Conservation (phyloP, 2,113 vertebrate genomes). For the Gymnocephalus cernua region DNA sequence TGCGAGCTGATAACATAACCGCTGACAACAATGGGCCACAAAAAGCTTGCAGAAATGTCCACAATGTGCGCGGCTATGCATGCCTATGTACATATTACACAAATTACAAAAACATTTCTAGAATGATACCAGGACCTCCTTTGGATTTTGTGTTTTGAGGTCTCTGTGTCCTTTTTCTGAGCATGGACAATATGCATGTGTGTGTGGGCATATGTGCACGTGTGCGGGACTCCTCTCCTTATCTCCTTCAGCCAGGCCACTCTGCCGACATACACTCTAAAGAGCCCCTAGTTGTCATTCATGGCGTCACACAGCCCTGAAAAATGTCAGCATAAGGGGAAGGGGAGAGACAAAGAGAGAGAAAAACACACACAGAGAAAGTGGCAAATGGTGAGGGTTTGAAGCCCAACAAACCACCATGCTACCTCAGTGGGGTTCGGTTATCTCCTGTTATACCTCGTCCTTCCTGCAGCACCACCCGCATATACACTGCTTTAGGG, state of each 20-base stretch:
- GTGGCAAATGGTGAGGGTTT: constrained; percentile 41
- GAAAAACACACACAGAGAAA: constrained; percentile 47
- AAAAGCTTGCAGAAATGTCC: background rate
- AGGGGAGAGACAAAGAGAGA: constrained; percentile 52
- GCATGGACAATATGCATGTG: constrained; percentile 53
- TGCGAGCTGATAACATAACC: background rate
- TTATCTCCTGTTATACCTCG: constrained; percentile 45
- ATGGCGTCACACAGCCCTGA: constrained; percentile 71
- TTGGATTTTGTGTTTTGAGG: constrained; percentile 33
- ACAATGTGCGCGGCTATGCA: background rate
- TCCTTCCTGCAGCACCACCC: background rate
- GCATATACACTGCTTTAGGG: background rate
- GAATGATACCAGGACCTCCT: constrained; percentile 10
- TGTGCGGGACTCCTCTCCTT: constrained; percentile 69
- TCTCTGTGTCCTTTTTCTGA: constrained; percentile 45
- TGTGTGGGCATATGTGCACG: constrained; percentile 43
- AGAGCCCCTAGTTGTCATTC: constrained; percentile 84
- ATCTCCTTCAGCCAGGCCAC: constrained; percentile 83
- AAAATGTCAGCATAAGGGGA: constrained; percentile 80
- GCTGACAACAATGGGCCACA: background rate
- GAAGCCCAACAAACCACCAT: constrained; percentile 38
- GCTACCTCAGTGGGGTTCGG: constrained; percentile 38
- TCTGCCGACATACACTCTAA: constrained; percentile 79
- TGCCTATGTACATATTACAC: constrained; percentile 5
- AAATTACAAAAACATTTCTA: constrained; percentile 7